phyloP scores from a whole-genome alignment of 2,797 vertebrate species.

The Coregonus ussuriensis region DNA sequence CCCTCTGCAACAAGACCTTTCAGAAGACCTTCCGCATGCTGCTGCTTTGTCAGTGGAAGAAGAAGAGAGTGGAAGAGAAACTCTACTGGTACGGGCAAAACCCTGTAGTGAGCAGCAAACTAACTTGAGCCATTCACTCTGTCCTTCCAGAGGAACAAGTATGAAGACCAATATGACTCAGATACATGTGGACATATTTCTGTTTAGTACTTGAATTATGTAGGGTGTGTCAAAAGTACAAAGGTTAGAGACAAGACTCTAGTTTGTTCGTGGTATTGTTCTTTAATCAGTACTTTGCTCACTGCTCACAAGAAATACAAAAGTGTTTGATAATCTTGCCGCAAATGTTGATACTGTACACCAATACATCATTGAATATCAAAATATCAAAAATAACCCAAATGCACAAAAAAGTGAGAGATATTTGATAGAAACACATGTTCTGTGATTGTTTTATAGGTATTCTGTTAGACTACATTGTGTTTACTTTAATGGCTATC shows the following conservation, averaged over 20 bases:
- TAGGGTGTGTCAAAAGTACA: constrained; percentile 26
- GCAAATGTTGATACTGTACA: constrained; percentile 40
- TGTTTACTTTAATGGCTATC: constrained; percentile 60
- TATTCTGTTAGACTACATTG: constrained; percentile 34
- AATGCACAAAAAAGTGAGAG: constrained; percentile 17
- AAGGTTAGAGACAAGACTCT: constrained; percentile 21
- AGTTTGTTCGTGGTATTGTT: constrained; percentile 27
- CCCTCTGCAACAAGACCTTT: constrained; percentile 98
- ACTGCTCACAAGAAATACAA: constrained; percentile 26
- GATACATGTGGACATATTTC: constrained; percentile 12
- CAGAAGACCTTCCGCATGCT: constrained; percentile 97
- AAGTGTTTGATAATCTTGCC: constrained; percentile 19
- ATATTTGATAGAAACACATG: not conserved
- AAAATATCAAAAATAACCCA: not conserved
- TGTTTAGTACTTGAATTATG: constrained; percentile 32
- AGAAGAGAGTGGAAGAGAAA: constrained; percentile 86
- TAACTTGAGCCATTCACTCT: constrained; percentile 54
- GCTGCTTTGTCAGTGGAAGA: constrained; percentile 94
- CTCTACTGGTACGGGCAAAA: constrained; percentile 89
- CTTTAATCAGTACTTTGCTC: constrained; percentile 39
- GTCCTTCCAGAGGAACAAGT: constrained; percentile 1
- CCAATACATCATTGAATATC: constrained; percentile 1
- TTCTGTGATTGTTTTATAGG: constrained; percentile 20
- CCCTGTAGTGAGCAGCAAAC: constrained; percentile 69
- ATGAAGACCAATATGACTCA: constrained; percentile 27